Conservation (phyloP, 2,113 vertebrate genomes). For the Lipotes vexillifer region DNA sequence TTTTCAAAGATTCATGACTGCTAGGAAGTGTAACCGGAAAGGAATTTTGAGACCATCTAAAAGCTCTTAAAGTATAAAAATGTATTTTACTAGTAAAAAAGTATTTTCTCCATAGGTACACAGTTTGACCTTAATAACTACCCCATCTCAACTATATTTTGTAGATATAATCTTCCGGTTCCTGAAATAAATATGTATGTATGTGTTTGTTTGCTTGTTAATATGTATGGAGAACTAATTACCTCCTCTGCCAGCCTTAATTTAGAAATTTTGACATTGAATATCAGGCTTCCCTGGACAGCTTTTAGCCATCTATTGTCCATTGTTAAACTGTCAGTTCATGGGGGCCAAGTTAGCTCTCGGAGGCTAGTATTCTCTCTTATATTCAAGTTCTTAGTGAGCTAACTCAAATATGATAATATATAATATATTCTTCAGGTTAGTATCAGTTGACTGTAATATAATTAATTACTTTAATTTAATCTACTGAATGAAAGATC, state of each 20-base stretch:
- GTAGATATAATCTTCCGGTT: background rate
- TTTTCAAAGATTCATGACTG: background rate
- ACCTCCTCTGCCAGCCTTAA: background rate
- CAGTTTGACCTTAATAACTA: background rate
- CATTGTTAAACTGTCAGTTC: background rate
- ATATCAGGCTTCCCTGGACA: background rate
- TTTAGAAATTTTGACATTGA: background rate
- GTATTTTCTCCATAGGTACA: background rate
- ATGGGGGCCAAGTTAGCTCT: background rate
- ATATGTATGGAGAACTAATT: background rate
- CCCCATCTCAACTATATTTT: background rate
- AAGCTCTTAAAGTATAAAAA: background rate
- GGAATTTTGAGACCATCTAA: background rate
- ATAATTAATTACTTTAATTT: background rate
- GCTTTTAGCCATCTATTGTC: background rate
- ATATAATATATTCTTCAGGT: background rate
- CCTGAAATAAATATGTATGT: background rate
- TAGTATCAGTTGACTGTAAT: background rate
- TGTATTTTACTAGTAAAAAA: background rate
- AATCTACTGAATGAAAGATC: background rate
- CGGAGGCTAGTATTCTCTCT: background rate
- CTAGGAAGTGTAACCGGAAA: background rate
- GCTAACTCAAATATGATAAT: background rate
- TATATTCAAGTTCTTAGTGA: background rate
- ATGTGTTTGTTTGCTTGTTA: background rate